Conservation (phyloP, 1,140 invertebrate species). For the Sminthurides bifidus region DNA sequence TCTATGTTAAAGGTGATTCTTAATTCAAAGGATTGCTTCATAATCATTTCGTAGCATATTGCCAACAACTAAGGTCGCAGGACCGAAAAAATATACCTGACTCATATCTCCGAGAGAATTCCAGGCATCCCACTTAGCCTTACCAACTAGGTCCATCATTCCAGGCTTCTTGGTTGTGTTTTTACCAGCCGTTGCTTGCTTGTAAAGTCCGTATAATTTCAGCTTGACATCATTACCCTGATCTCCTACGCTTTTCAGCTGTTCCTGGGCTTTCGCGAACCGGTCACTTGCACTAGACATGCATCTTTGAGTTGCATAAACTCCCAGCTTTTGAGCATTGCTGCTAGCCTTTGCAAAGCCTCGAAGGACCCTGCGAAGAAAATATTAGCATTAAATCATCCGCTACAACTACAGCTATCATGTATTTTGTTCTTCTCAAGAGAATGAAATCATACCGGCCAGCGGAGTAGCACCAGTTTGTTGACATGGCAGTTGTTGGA, state of each 20-base stretch:
- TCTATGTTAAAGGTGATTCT: not conserved
- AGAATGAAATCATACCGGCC: no score
- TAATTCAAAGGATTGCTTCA: not conserved
- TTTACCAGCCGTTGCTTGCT: constrained; percentile 46
- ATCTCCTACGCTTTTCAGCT: constrained; percentile 27
- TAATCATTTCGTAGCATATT: not conserved
- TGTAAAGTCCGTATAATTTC: constrained; percentile 48
- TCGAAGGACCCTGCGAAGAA: no score
- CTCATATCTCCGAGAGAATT: constrained; percentile 39
- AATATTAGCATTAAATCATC: no score
- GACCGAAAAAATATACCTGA: constrained; percentile 33
- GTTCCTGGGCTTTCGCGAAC: constrained; percentile 27
- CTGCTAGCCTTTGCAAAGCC: no score
- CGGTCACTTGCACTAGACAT: constrained; percentile 4
- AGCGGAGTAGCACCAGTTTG: no score
- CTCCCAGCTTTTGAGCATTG: no score
- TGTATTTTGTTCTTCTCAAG: no score
- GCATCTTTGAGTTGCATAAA: no score
- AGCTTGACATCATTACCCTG: constrained; percentile 44
- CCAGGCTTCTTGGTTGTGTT: constrained; percentile 45
- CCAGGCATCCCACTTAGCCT: constrained; percentile 54
- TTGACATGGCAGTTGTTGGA: not conserved
- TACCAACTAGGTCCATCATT: constrained; percentile 49
- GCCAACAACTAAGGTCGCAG: not conserved
- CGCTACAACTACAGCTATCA: no score